phyloP scores from a whole-genome alignment of 2,888 invertebrate genomes.

The Torymus aiolomorphi region DNA sequence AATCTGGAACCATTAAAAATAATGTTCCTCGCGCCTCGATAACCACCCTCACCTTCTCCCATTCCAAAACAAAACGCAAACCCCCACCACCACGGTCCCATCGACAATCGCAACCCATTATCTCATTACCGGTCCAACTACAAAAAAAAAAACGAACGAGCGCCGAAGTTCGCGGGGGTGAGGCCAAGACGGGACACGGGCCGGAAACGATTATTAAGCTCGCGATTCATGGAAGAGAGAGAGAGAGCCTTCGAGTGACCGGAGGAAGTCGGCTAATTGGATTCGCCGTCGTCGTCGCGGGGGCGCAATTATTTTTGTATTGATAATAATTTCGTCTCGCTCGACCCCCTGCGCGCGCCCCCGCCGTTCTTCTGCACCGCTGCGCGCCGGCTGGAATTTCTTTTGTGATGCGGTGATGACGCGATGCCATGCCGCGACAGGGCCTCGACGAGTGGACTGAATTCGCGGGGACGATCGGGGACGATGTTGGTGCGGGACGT shows the following conservation, averaged over 20 bases:
- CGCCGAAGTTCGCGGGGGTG: background rate
- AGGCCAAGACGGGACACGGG: constrained; percentile 15
- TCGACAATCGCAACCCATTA: constrained; percentile 58
- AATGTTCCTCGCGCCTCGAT: constrained; percentile 28
- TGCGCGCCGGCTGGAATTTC: too few relatives aligned
- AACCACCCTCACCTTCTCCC: too few relatives aligned
- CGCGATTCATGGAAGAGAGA: constrained; percentile 64
- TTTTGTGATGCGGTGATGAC: too few relatives aligned
- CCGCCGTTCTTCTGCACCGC: too few relatives aligned
- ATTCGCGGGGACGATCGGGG: too few relatives aligned
- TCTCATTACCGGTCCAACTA: constrained; percentile 57
- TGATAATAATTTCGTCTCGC: constrained; percentile 49
- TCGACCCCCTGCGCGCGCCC: background rate
- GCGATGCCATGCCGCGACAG: too few relatives aligned
- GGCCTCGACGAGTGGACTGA: too few relatives aligned
- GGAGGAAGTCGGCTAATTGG: constrained; percentile 67
- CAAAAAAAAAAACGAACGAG: constrained; percentile 30
- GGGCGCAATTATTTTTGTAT: constrained; percentile 57
- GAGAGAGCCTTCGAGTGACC: constrained; percentile 60
- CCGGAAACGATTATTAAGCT: constrained; percentile 71
- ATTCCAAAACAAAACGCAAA: too few relatives aligned
- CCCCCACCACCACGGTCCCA: too few relatives aligned
- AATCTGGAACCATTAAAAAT: background rate
- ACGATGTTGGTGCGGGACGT: too few relatives aligned
- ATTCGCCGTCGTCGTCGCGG: constrained; percentile 51